Base-by-base conservation (phyloP, 2,797 vertebrate species). In the Scolopax bukidnonensis region DNA sequence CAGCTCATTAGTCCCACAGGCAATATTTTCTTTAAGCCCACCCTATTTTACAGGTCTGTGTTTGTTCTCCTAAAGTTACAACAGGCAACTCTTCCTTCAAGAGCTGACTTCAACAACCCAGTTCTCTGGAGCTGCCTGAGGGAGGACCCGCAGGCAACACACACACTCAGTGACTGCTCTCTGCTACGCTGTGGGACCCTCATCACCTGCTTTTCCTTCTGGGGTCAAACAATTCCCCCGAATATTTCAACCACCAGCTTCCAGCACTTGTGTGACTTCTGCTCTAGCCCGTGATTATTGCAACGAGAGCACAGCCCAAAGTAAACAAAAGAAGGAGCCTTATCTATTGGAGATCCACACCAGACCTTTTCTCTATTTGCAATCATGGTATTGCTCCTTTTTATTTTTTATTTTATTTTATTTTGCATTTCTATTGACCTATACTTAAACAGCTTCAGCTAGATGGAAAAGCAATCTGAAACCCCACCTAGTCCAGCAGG, bases 331-430 rank as follows among this genome's bases (percentile, higher is more conserved):
- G n/a, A 59, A 81, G 24, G 33, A 57, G 2, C 4, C 12, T 48
- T 68, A 10, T 20, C 47, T 57, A 5, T 24, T 65, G 81, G 32
- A 64, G 24, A 45, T n/a, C n/a, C 60, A n/a, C 38, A 45, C 23
- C 17, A 28, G 41, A 45, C 8, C 18, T 75, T 57, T 67, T 51
- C 16, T 56, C 10, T 41, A 8, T 59, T 80, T 23, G 3, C 11
- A n/a, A 13, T 6, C 5, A 1, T 9, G 15, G 7, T 20, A 4
- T n/a, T 53, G 12, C 3, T 15, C 43, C n/a, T 36, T 36, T 27
- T 5, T 25, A 30, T 9, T 2, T 3, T 24, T 51, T 33, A 3
- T 0, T 23, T 38, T 45, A 10, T 41, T 57, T 28, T 0, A 43
- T 69, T 73, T 68, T 84, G 2, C 4, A 12, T 73, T 83, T 93